Conservation (phyloP, 2,113 vertebrate genomes). For the Vidua macroura region DNA sequence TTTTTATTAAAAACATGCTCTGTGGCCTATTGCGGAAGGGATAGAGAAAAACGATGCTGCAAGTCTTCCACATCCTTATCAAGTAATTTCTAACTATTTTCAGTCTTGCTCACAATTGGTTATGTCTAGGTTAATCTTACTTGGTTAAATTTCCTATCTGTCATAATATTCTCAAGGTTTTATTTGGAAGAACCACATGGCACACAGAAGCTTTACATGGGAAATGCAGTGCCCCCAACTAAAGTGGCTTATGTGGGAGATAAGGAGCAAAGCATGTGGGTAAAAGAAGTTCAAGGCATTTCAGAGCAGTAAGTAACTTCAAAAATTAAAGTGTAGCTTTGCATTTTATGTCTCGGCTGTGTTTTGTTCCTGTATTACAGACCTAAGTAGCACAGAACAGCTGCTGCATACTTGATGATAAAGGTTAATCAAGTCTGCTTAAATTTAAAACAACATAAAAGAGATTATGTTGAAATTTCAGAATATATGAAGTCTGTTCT, state of each 20-base stretch:
- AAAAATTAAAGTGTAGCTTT: background rate
- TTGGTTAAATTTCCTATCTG: background rate
- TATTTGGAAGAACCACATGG: conserved; percentile 85
- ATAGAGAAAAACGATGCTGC: background rate
- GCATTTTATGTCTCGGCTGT: background rate
- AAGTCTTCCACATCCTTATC: background rate
- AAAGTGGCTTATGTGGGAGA: conserved; percentile 83
- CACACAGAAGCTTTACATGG: conserved; percentile 83
- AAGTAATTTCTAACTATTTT: background rate
- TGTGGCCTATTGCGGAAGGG: background rate
- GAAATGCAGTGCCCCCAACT: conserved; percentile 78
- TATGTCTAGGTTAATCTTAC: background rate
- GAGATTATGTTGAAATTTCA: background rate
- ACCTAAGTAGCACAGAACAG: background rate
- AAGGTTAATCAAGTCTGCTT: background rate
- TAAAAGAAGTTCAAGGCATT: conserved; percentile 91
- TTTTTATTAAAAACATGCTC: background rate
- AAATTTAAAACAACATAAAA: background rate
- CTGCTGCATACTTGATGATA: background rate
- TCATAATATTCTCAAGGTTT: conserved; percentile 74
- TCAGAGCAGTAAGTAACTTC: conserved; percentile 86
- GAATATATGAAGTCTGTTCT: background rate
- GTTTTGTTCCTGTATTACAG: background rate
- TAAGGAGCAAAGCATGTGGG: conserved; percentile 88
- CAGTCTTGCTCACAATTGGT: background rate